Conservation (phyloP, 2,888 invertebrate species). For the Liopterus haemorrhoidalis region DNA sequence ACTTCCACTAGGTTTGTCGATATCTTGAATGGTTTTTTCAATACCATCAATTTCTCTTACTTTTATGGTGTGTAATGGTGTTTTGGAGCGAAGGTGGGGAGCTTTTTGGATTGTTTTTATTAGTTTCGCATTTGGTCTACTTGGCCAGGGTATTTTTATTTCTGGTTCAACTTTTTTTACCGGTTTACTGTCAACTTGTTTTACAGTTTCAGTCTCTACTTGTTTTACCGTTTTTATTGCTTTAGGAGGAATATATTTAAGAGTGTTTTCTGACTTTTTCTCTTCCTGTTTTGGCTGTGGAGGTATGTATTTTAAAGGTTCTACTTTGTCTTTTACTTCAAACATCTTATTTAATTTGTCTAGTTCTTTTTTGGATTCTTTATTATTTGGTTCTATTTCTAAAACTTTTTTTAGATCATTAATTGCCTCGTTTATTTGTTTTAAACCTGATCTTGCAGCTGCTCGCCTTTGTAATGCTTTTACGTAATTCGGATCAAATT, state of each 20-base stretch:
- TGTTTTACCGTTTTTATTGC: neutral
- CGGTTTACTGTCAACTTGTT: slow-evolving; percentile 24
- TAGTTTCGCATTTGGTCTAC: slow-evolving; percentile 9
- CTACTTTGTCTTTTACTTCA: slow-evolving; percentile 49
- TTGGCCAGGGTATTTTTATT: slow-evolving; percentile 12
- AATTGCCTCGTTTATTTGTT: slow-evolving; percentile 65
- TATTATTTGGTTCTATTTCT: slow-evolving; percentile 72
- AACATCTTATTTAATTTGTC: slow-evolving; percentile 51
- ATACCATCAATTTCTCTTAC: slow-evolving; percentile 24
- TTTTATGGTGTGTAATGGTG: slow-evolving; percentile 51
- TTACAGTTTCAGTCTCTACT: slow-evolving; percentile 26
- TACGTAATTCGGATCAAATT: slow-evolving; percentile 69
- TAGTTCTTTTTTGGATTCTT: slow-evolving; percentile 58
- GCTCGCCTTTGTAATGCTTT: slow-evolving; percentile 83
- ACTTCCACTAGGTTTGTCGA: slow-evolving; percentile 16
- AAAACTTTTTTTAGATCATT: slow-evolving; percentile 65
- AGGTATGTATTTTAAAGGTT: neutral
- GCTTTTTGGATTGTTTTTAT: slow-evolving; percentile 15
- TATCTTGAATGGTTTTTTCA: slow-evolving; percentile 7
- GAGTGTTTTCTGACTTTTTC: neutral
- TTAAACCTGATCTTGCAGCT: slow-evolving; percentile 64
- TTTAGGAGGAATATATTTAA: slow-evolving; percentile 1
- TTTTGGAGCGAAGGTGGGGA: slow-evolving; percentile 57
- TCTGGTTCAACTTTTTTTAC: slow-evolving; percentile 6
- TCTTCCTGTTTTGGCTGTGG: neutral